phyloP scores from a whole-genome alignment of 1,140 invertebrate species.

The Chrysopa pallens region DNA sequence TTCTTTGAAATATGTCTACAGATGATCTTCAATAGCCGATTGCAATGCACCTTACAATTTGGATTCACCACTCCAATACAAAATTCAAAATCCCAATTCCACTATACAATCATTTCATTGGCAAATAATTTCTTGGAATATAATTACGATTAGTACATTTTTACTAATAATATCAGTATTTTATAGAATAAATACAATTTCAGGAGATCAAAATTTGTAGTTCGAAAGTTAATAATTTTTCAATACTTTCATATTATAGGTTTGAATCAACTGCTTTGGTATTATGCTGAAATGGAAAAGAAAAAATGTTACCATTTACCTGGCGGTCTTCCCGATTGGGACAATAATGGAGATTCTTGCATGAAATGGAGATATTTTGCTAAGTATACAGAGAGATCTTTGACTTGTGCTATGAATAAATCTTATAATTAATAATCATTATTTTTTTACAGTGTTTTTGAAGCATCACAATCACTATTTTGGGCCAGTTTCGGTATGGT shows the following conservation, averaged over 20 bases:
- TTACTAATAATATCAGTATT: no score
- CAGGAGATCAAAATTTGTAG: constrained; percentile 1
- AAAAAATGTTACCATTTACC: constrained; percentile 49
- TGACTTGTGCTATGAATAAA: no score
- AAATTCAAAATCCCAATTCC: no score
- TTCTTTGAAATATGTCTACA: no score
- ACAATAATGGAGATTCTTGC: constrained; percentile 45
- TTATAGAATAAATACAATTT: neutral
- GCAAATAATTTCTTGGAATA: no score
- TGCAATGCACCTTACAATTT: no score
- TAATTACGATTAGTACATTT: no score
- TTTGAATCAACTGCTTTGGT: constrained; percentile 78
- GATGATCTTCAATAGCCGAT: no score
- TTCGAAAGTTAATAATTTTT: neutral
- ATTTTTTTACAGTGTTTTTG: constrained; percentile 53
- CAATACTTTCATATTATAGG: constrained; percentile 16
- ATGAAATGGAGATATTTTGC: constrained; percentile 58
- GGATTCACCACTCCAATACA: no score
- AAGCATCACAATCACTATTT: constrained; percentile 75
- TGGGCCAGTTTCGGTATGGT: constrained; percentile 80
- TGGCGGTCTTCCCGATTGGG: constrained; percentile 41
- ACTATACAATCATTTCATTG: no score
- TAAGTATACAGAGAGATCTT: constrained; percentile 23
- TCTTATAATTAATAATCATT: no score
- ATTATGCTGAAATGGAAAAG: constrained; percentile 67